Evolutionary conservation across 2,797 vertebrate genomes (phyloP), one percentile per base, ranked within the genome.

Genomic region (Spea hammondii): DNA sequence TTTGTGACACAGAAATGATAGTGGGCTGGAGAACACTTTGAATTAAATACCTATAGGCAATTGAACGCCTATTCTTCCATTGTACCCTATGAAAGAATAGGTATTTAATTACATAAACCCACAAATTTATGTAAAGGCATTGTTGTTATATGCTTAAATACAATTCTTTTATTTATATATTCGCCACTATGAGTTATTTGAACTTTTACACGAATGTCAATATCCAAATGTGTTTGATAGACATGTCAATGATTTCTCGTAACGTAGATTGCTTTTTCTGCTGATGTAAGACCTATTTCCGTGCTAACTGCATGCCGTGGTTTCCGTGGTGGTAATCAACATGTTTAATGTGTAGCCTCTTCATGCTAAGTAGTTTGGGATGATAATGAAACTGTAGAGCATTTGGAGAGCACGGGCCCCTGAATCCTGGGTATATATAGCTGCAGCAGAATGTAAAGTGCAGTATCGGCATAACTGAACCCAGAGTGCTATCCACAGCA

Each of bases 201-300:
- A 48, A 51, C 11, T 51, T 14, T 14, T 73, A 32, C 32, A 32
- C 32, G 32, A 32, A 32, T 32, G 32, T 32, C 32, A 32, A 32
- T 32, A 32, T 64, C 6, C 55, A 76, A 62, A 65, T 65, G 46
- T 66, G 68, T 66, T 81, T 81, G 72, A 77, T 76, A 48, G 53
- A 48, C 13, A 59, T 53, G 65, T 76, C 74, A 67, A 76, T 81
- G 64, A 11, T 59, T 4, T 48, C 32, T 45, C 47, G 65, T 67
- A 66, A 76, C 59, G 53, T 59, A 54, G 49, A 72, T 70, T 65
- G 48, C 68, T 51, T 76, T 72, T 81, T 53, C 79, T 80, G 73
- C 79, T 76, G 74, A 72, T 71, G 68, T 5, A 66, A 65, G 32
- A n/a, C n/a, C 32, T 49, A 54, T 76, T 57, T 80, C 9, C 57